phyloP scores from a whole-genome alignment of 23 tunicate genomes.

The Halocynthia aurantium region DNA sequence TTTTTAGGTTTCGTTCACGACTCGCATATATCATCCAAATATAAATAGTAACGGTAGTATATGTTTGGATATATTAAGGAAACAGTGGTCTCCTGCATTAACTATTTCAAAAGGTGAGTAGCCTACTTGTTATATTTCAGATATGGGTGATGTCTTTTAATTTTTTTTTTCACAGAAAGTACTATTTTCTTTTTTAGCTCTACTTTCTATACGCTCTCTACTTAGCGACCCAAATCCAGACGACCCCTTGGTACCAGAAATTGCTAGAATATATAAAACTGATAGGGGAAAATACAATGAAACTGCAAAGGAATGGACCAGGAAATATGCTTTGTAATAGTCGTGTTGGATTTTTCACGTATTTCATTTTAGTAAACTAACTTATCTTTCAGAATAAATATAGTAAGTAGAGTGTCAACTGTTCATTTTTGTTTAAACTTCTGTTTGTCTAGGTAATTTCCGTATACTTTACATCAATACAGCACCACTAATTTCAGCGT shows the following conservation, averaged over 20 bases:
- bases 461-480: too few relatives aligned
- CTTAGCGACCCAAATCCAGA: too few relatives aligned
- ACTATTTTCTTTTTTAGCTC: background rate
- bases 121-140: background rate
- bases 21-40: too few relatives aligned
- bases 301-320: constrained; percentile 84
- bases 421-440: too few relatives aligned
- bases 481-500: too few relatives aligned
- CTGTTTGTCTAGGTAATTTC: too few relatives aligned
- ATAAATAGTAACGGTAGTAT: too few relatives aligned
- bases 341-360: background rate
- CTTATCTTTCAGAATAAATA: too few relatives aligned
- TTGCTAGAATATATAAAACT: constrained; percentile 72
- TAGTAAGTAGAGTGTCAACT: too few relatives aligned
- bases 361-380: background rate
- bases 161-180: too few relatives aligned
- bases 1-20: constrained; percentile 49
- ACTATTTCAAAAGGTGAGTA: constrained; percentile 52
- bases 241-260: constrained; percentile 94
- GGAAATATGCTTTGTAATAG: constrained; percentile 57
- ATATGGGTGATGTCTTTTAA: background rate
- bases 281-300: constrained; percentile 58
- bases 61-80: too few relatives aligned
- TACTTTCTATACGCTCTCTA: constrained; percentile 35
- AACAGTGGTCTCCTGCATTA: too few relatives aligned